phyloP scores from a whole-genome alignment of 2,888 invertebrate genomes.

The Gymnosoma rotundatum region DNA sequence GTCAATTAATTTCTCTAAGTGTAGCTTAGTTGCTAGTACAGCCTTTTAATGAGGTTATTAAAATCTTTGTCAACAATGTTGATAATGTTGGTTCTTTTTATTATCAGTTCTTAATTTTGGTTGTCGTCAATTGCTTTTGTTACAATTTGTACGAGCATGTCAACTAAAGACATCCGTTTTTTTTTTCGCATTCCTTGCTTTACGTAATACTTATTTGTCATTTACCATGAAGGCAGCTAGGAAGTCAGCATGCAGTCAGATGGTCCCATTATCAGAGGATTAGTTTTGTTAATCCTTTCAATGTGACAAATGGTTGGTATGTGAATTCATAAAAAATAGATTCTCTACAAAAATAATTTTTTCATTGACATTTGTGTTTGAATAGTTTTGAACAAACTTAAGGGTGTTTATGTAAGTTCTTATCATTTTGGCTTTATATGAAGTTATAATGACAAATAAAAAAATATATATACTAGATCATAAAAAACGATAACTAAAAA shows the following conservation, averaged over 20 bases:
- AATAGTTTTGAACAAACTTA: constrained; percentile 7
- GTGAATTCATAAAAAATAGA: constrained; percentile 32
- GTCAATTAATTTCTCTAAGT: constrained; percentile 30
- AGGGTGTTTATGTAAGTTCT: constrained; percentile 36
- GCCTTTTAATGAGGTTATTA: constrained; percentile 68
- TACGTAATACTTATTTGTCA: constrained; percentile 45
- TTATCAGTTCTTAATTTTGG: constrained; percentile 50
- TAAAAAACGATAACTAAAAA: constrained; percentile 7
- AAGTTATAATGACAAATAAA: not conserved
- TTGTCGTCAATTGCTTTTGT: constrained; percentile 66
- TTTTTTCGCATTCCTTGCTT: constrained; percentile 41
- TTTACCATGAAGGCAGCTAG: constrained; percentile 62
- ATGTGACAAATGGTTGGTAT: constrained; percentile 68
- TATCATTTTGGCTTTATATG: constrained; percentile 6
- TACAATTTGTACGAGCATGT: constrained; percentile 47
- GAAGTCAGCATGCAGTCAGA: constrained; percentile 71
- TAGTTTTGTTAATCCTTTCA: constrained; percentile 70
- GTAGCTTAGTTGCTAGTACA: constrained; percentile 42
- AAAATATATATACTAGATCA: constrained; percentile 37
- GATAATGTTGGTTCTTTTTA: constrained; percentile 54
- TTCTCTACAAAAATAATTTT: constrained; percentile 28
- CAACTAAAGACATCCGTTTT: constrained; percentile 47
- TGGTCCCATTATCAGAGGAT: constrained; percentile 69
- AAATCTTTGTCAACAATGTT: constrained; percentile 63
- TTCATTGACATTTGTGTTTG: not conserved